Base-by-base conservation (phyloP, 2,888 invertebrate species). In the Tenthredo distinguenda region DNA sequence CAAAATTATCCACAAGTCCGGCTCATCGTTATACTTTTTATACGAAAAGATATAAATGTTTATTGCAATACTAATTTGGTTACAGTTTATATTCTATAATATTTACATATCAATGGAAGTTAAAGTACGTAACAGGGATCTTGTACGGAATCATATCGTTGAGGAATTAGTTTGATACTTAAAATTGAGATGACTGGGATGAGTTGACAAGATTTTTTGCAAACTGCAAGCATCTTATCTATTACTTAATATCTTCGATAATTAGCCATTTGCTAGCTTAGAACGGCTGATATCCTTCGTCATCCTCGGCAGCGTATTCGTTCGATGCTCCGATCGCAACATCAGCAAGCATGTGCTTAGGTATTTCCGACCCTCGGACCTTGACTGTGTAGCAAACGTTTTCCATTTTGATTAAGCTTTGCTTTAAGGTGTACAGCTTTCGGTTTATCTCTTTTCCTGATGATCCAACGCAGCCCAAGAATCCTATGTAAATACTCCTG, bases 341-440 rank as follows among this genome's bases (percentile, higher is more conserved):
- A 90, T 95, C 95, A 0, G 94, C 94, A 71, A 96, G 93, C 95
- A 96, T 96, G 91, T 95, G 95, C 86, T 96, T 95, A 0, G 97
- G 97, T 47, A 97, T 96, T 93, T 98, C 98, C 0, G 96, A 96
- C 0, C 97, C 97, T 40, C 98, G 95, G 1, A 98, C 96, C 88
- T 96, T 95, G 31, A 98, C 95, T 12, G 97, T 96, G 90, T 97
- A 98, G 91, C 97, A 97, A 0, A 97, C 97, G 87, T 96, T 95
- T 92, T 98, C 98, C 90, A 98, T 97, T 94, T 98, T 98, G 0
- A 95, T 90, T 68, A 98, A 95, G 91, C 97, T 98, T 89, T 96
- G 96, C 65, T 96, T 95, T 79, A 98, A 95, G 0, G 96, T 96
- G 62, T 94, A 94, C 77, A 96, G 93, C 93, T 98, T 98, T 47